Evolutionary conservation across 2,888 invertebrate species (phyloP), one percentile per base, ranked within the genome.

Genomic region (Eledona agricola): DNA sequence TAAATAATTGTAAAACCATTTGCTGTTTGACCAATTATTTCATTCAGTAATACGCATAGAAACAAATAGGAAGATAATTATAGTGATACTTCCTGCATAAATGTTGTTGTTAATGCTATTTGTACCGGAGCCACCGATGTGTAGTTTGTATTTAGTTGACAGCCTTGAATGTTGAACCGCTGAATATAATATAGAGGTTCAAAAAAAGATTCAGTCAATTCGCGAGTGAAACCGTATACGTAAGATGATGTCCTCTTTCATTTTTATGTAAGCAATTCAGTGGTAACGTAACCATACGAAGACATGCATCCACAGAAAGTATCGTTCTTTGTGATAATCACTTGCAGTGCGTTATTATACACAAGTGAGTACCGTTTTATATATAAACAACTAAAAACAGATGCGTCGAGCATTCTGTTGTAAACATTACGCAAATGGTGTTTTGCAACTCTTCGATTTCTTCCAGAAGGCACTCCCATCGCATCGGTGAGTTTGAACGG

Each of bases 91-190:
- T 55, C 55, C 55, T 55, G 50, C 28, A 50, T 38, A 38, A 52
- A 45, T 32, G 50, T 50, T 45, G 38, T 55, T 55, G 34, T 38
- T 50, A 26, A 38, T 50, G 38, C n/a, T n/a, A n/a, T 26, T 32
- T 45, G 29, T 16, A 35, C 52, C 34, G 57, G 60, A 58, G 52
- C 56, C 61, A 59, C 47, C 63, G 60, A 62, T 60, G 64, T 66
- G 59, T 62, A 57, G 59, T 57, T 61, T 60, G 59, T 62, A 56
- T 58, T 59, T 57, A 63, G 59, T 63, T 56, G 64, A 57, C 63
- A 66, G 62, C 66, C 66, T 66, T 66, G 66, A 59, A 59, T 58
- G 58, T 63, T 66, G 63, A 58, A 64, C 62, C 56, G 43, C 53
- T 51, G 56, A 59, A 57, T 50, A 23, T 45, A 43, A 49, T 23